Evolutionary conservation across 1,140 invertebrate genomes (phyloP).

Genomic region (Camponotus floridanus): DNA sequence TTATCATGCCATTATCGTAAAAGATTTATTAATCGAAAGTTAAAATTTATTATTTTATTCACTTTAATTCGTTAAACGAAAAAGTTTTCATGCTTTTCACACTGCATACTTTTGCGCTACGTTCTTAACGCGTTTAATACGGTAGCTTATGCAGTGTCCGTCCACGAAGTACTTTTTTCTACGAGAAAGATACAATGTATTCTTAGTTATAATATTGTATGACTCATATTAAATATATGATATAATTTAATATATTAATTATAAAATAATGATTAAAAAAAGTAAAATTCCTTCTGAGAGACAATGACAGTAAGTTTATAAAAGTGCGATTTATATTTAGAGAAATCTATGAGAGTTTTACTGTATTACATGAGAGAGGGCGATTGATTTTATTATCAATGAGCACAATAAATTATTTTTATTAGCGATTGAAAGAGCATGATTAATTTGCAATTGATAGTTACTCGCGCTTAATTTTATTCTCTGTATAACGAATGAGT

Average conservation of each 20-base stretch:
- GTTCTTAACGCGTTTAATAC: slow-evolving; percentile 22
- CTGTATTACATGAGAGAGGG: background rate
- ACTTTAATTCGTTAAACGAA: slow-evolving; percentile 10
- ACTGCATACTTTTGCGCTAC: slow-evolving; percentile 8
- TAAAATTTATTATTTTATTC: slow-evolving; percentile 3
- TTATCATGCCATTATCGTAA: slow-evolving; percentile 28
- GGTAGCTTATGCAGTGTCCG: slow-evolving; percentile 68
- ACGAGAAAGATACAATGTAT: slow-evolving; percentile 11
- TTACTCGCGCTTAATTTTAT: slow-evolving; percentile 8
- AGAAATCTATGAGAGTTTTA: background rate
- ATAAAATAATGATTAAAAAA: background rate
- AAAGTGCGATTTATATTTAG: background rate
- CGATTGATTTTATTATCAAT: slow-evolving; percentile 4
- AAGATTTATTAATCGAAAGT: slow-evolving; percentile 20
- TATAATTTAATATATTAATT: slow-evolving; percentile 32
- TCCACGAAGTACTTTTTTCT: slow-evolving; percentile 65
- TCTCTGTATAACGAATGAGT: background rate
- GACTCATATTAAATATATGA: slow-evolving; percentile 4
- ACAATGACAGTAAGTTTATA: background rate
- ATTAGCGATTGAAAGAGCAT: background rate
- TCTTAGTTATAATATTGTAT: slow-evolving; percentile 39
- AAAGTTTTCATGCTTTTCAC: background rate
- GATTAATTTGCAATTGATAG: slow-evolving; percentile 29
- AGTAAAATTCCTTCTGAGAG: background rate
- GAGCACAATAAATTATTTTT: slow-evolving; percentile 43